Base-by-base conservation (phyloP, 2,113 vertebrate species). In the Vidua chalybeata region DNA sequence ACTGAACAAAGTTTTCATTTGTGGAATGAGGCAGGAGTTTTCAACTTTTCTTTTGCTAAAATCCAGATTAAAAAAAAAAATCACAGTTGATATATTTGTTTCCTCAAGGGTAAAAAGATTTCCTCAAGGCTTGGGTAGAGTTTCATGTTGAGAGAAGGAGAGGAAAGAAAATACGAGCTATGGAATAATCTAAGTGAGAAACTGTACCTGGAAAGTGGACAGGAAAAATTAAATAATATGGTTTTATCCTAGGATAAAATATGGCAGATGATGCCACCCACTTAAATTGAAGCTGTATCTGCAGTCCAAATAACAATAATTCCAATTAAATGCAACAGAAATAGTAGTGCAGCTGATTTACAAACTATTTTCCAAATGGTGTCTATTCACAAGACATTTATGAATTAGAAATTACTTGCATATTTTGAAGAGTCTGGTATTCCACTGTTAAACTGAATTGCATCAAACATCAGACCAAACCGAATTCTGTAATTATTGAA, bases 1-100 rank as follows among this genome's bases (percentile, higher is more conserved):
- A 69, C 10, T 35, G 75, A 94, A 80, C 75, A 80, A 96, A 85
- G 48, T 88, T 93, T 93, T 77, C 51, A 55, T 83, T 59, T 84
- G 43, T 93, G 43, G 59, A 95, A 88, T 24, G 46, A 93, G 26
- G 55, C n/a, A 88, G 46, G 72, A 80, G 68, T 95, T 95, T 88
- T 80, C 67, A 94, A 90, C 63, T 58, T 92, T 46, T 68, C 31
- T 82, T 93, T 79, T 54, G 5, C 7, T 91, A 61, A 93, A 80
- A 88, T 85, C 22, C 17, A 66, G 37, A 85, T 72, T 68, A 4
- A 3, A 46, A 55, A 84, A 46, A 76, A 91, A 54, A 51, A 24
- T 12, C 37, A 8, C 6, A 3, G 8, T 17, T 41, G 16, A 61
- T 72, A 19, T 37, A 63, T 73, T 72, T 95, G 41, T 82, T 87